These are phyloP conservation scores for Papio anubis DNA, from an alignment of 2,113 vertebrate genomes.

Conservation along the genomic window DNA sequence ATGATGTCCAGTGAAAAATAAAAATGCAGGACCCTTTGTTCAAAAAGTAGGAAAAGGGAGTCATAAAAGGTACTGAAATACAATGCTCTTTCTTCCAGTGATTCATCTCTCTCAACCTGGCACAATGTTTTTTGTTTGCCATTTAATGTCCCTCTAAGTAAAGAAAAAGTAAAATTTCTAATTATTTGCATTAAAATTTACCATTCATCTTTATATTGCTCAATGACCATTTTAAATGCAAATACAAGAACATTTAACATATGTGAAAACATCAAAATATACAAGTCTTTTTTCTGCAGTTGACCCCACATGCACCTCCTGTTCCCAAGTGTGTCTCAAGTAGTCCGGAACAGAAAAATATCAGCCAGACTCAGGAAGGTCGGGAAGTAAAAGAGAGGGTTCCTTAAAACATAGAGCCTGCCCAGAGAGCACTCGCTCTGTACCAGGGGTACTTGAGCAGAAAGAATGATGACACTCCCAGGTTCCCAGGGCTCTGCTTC, in stretches of 20 bases:
- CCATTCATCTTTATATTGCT: background rate
- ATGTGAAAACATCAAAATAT: background rate
- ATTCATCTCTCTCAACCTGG: background rate
- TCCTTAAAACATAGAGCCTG: background rate
- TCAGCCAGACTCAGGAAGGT: background rate
- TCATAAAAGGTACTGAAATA: background rate
- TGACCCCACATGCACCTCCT: background rate
- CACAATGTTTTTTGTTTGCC: background rate
- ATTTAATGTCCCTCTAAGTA: background rate
- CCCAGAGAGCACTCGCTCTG: background rate
- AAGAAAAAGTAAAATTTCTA: background rate
- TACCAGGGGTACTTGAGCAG: background rate
- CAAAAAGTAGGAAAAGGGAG: background rate
- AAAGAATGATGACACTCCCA: background rate
- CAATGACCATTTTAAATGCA: background rate
- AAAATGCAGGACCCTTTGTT: slow-evolving; percentile 1
- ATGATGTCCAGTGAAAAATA: slow-evolving; percentile 33
- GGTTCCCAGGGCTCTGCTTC: background rate
- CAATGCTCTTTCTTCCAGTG: background rate
- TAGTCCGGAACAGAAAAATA: background rate
- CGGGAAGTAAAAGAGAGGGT: background rate
- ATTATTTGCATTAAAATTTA: background rate
- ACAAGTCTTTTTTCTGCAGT: background rate
- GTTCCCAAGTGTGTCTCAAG: background rate
- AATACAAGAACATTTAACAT: background rate